Evolutionary conservation across 1,140 invertebrate species (phyloP), one percentile per base, ranked within the genome.

Genomic region (Teleogryllus occipitalis): DNA sequence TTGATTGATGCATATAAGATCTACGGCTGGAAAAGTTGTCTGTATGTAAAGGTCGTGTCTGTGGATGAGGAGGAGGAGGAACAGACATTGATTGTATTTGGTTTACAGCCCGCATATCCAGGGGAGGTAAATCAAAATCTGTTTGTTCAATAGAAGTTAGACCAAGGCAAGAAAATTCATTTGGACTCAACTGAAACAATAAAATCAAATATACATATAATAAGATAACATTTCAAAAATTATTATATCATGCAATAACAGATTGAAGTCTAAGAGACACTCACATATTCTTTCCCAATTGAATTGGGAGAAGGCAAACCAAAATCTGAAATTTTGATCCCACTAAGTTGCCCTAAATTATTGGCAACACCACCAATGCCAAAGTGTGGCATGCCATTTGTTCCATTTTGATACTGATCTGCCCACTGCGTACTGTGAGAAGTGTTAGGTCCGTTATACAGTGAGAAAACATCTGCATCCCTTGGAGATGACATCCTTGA

Each of bases 241-340:
- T 27, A 8, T 10, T 27, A 12, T 6, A 7, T 27, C 15, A 10
- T 27, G 22, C 7, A 75, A 75, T 22, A 39, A 76, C 75, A 76
- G 8, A 46, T 14, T 27, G 7, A 78, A 49, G 7, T 47, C n/a
- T n/a, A 54, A 47, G 22, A 18, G 46, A 78, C 47, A 79, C 78
- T 49, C 15, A 79, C 78, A 79, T 74, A 79, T 46, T 79, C 78
- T 46, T 79, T 79, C 14, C 47, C 76, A 77, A 54, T 77, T 47
- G 18, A 47, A 77, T 48, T 77, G 18, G 47, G 76, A 18, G 76
- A 77, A 10, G 72, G 76, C 21, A 77, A 73, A 8, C 15, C 18
- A 47, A 79, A 79, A 47, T 79, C 78, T 74, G 78, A 39, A 15
- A 79, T 79, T 75, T 79, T 79, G 21, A 79, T 27, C 47, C 72